phyloP scores from a whole-genome alignment of 30 jellyfish, hydroid and myxozoan species.

The Chrysaora quinquecirrha region DNA sequence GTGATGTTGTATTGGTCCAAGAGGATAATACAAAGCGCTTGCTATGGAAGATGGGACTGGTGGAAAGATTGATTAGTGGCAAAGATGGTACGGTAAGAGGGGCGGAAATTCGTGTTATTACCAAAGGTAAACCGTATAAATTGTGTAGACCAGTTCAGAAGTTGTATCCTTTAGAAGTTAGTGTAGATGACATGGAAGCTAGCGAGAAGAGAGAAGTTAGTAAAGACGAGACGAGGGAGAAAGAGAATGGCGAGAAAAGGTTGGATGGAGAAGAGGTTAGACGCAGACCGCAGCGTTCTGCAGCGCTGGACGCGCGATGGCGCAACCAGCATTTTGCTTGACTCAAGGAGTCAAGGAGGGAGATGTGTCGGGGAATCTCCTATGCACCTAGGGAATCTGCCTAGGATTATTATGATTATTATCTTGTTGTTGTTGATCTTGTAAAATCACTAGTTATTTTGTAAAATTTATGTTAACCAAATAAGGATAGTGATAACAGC shows the following conservation, averaged over 20 bases:
- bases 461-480: too few relatives aligned
- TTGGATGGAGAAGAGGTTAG: background rate
- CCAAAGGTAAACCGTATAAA: background rate
- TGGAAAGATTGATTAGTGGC: constrained; percentile 8
- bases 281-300: constrained; percentile 26
- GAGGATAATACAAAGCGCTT: constrained; percentile 39
- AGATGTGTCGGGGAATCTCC: constrained; percentile 48
- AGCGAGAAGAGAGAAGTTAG: too few relatives aligned
- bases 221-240: background rate
- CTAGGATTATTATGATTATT: too few relatives aligned
- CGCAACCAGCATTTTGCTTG: constrained; percentile 31
- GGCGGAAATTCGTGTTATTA: background rate
- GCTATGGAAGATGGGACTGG: constrained; percentile 43
- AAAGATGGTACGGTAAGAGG: constrained; percentile 24
- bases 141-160: constrained; percentile 19
- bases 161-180: constrained; percentile 9
- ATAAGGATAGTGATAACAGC: too few relatives aligned
- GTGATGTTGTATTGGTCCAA: constrained; percentile 31
- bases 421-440: too few relatives aligned
- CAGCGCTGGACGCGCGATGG: constrained; percentile 30
- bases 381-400: too few relatives aligned
- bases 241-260: background rate
- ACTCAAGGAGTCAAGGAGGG: constrained; percentile 42
- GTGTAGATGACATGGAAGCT: background rate
- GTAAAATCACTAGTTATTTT: too few relatives aligned